Conservation (phyloP, 2,888 invertebrate genomes). For the Steinernema scapterisci region DNA sequence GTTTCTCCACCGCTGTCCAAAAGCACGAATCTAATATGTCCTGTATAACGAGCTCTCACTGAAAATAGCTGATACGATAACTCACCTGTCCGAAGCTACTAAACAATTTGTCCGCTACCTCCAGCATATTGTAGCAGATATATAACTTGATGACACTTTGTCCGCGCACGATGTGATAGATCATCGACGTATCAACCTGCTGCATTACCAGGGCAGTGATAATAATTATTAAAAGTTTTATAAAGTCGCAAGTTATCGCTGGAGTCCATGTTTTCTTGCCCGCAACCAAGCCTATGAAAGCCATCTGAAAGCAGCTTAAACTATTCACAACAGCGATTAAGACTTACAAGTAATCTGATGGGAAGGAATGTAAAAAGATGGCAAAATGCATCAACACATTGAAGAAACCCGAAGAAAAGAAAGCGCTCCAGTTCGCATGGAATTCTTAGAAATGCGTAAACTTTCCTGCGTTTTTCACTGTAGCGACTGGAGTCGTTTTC, state of each 20-base stretch:
- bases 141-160: constrained; percentile 99
- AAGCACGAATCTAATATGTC: constrained; percentile 96
- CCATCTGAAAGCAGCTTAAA: constrained; percentile 48
- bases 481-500: constrained; percentile 94
- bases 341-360: constrained; percentile 83
- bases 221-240: constrained; percentile 85
- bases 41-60: constrained; percentile 72
- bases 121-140: constrained; percentile 99
- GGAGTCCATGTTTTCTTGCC: constrained; percentile 57
- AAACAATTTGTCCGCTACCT: constrained; percentile 88
- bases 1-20: constrained; percentile 91
- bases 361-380: constrained; percentile 97
- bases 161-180: constrained; percentile 72
- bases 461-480: constrained; percentile 87
- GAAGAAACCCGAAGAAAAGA: constrained; percentile 87
- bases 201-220: constrained; percentile 75
- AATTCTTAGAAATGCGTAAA: constrained; percentile 91
- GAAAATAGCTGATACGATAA: background rate
- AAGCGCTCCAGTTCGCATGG: constrained; percentile 81
- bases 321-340: background rate
- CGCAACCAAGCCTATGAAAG: constrained; percentile 48
- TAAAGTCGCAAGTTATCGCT: constrained; percentile 84
- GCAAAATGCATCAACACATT: constrained; percentile 93
- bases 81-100: constrained; percentile 77
- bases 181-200: constrained; percentile 93